These are phyloP conservation scores for Carabus problematicus DNA, from an alignment of 2,888 invertebrate genomes.

Conservation along the genomic window DNA sequence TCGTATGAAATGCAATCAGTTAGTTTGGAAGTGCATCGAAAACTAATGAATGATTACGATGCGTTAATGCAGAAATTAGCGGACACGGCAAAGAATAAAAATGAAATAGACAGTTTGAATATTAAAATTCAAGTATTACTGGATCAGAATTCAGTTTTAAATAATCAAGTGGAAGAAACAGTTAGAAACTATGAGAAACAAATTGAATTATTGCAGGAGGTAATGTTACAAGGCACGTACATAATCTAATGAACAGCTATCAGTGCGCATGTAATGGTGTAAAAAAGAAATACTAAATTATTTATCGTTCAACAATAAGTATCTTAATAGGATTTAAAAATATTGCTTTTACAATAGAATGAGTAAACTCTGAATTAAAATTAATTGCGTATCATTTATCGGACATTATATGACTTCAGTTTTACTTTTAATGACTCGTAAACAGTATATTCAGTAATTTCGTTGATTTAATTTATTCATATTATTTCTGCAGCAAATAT, in stretches of 20 bases:
- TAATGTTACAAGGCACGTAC: slow-evolving; percentile 46
- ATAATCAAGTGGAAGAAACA: slow-evolving; percentile 68
- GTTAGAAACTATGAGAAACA: slow-evolving; percentile 69
- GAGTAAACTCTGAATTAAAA: not conserved
- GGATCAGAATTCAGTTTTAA: slow-evolving; percentile 70
- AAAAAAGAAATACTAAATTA: too few species aligned
- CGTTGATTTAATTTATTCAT: too few species aligned
- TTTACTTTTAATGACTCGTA: too few species aligned
- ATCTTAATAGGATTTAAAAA: too few species aligned
- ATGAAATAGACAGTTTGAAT: slow-evolving; percentile 62
- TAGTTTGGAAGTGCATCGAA: slow-evolving; percentile 29
- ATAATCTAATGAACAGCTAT: not conserved
- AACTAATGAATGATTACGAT: slow-evolving; percentile 47
- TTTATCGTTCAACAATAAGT: too few species aligned
- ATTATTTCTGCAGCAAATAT: slow-evolving; percentile 8
- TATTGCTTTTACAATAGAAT: too few species aligned
- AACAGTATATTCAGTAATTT: too few species aligned
- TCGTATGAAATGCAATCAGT: slow-evolving; percentile 30
- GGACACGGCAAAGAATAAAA: slow-evolving; percentile 49
- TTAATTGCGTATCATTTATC: not conserved
- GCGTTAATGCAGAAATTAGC: slow-evolving; percentile 50
- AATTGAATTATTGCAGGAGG: slow-evolving; percentile 66
- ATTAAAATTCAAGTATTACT: slow-evolving; percentile 70
- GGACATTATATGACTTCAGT: too few species aligned
- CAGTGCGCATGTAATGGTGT: too few species aligned